Percentiles rank a stretch among this genome's conserved stretches.
Evolutionary conservation across 2,888 invertebrate genomes (phyloP).

Genomic region (Caenorhabditis plicata): DNA sequence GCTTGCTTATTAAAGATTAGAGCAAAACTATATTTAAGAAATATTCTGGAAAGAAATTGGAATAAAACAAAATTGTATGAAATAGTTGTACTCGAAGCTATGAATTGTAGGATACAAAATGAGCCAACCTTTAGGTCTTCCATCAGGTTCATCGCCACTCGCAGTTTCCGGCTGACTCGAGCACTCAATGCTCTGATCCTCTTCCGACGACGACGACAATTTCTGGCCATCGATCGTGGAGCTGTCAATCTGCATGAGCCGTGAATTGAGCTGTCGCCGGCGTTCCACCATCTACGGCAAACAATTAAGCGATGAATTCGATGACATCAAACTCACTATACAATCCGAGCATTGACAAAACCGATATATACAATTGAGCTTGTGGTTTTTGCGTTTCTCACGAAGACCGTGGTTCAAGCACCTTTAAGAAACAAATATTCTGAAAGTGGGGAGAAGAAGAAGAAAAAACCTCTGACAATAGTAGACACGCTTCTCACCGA

Average conservation of each 20-base stretch:
- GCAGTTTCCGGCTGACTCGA: constrained; percentile 33
- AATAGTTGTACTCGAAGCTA: too few species aligned
- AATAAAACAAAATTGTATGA: too few species aligned
- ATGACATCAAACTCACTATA: constrained; percentile 25
- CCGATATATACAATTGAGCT: constrained; percentile 39
- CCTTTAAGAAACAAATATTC: constrained; percentile 13
- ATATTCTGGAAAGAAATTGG: too few species aligned
- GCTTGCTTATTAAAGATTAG: too few species aligned
- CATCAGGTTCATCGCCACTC: constrained; percentile 29
- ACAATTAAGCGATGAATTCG: background rate
- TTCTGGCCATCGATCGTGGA: too few species aligned
- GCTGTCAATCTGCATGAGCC: constrained; percentile 44
- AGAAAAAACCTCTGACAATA: constrained; percentile 44
- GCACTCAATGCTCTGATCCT: constrained; percentile 32
- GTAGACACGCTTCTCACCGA: constrained; percentile 51
- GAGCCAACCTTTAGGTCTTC: constrained; percentile 33
- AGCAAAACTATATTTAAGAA: too few species aligned
- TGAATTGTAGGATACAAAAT: too few species aligned
- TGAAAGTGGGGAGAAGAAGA: background rate
- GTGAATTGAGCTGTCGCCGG: constrained; percentile 48
- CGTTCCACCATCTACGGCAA: constrained; percentile 49
- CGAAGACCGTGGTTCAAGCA: constrained; percentile 49
- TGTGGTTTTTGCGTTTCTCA: constrained; percentile 51
- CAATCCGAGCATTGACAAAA: constrained; percentile 46
- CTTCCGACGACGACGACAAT: constrained; percentile 10